Evolutionary conservation across 2,888 invertebrate species (phyloP), one percentile per base, ranked within the genome.

Genomic region (Creontiades dilutus): DNA sequence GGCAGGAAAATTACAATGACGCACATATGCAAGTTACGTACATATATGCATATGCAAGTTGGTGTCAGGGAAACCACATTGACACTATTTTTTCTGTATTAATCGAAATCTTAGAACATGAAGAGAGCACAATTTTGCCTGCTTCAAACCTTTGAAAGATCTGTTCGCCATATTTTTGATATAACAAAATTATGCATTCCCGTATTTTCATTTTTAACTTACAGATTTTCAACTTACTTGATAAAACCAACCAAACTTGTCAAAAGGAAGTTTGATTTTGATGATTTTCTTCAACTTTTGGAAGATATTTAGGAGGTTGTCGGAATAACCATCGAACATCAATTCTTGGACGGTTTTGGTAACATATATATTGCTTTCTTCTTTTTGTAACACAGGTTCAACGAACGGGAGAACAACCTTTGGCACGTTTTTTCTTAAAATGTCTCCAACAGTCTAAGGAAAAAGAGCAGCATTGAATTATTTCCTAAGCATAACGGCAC

Each of bases 211-310:
- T 12, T 52, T 52, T 52, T 16, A 52, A 2, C 52, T 52, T 52
- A 12, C 11, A 52, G 52, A 52, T 37, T 37, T 0, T 37, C 82
- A 28, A 91, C 93, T 92, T 92, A 94, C 94, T 91, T 92, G 94
- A 92, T 97, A 98, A 93, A 98, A 98, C 96, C 97, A 96, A 14
- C 97, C 98, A 93, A 98, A 98, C 92, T 95, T 95, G 92, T 98
- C 97, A 91, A 95, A 95, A 0, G 95, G 90, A 89, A 91, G 90
- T 75, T 91, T 90, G 52, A 92, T 88, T 68, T 91, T 91, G 7
- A 92, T 90, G 14, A 92, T 91, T 11, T 89, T 89, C 0, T 92
- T 92, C 89, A 92, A 86, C 13, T 86, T 91, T 61, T 91, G 90
- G 11, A 92, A 92, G 88, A 92, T 90, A 61, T 95, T 95, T 90